Evolutionary conservation across 2,113 vertebrate species (phyloP).

Genomic region (Thunnus maccoyii): DNA sequence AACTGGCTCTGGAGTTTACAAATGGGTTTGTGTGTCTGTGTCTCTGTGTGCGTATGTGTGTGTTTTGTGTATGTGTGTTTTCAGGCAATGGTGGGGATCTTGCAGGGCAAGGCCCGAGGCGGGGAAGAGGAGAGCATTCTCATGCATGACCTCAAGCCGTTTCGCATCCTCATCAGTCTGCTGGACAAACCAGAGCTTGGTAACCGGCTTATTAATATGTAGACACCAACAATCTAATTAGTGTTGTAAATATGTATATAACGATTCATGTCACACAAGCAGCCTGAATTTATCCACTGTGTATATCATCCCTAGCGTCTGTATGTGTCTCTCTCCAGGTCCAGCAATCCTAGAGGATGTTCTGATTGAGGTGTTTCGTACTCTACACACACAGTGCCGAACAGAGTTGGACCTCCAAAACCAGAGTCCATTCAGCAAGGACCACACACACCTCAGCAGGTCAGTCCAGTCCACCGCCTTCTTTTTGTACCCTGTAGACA

Average conservation of each 20-base stretch:
- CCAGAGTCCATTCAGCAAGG: slow-evolving; percentile 94
- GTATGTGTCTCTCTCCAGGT: slow-evolving; percentile 80
- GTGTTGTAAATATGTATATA: neutral
- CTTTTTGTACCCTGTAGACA: neutral
- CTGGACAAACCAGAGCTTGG: slow-evolving; percentile 98
- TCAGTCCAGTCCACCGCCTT: slow-evolving; percentile 55
- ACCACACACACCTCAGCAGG: slow-evolving; percentile 98
- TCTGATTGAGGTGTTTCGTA: slow-evolving; percentile 96
- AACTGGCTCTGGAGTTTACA: neutral
- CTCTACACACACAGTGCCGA: slow-evolving; percentile 94
- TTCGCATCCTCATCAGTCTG: slow-evolving; percentile 98
- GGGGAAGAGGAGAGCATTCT: slow-evolving; percentile 93
- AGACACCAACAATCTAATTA: neutral
- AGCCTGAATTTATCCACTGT: neutral
- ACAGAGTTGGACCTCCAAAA: slow-evolving; percentile 94
- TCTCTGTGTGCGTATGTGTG: neutral
- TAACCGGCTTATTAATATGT: slow-evolving; percentile 69
- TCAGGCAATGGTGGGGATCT: slow-evolving; percentile 97
- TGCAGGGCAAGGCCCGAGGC: slow-evolving; percentile 93
- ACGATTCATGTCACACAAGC: neutral
- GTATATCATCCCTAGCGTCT: neutral
- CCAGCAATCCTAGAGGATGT: slow-evolving; percentile 98
- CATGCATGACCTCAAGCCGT: slow-evolving; percentile 98
- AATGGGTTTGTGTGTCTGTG: neutral
- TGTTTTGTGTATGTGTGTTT: slow-evolving; percentile 33